Evolutionary conservation across 2,113 vertebrate genomes (phyloP), one percentile per base, ranked within the genome.

Genomic region (Micromys minutus): DNA sequence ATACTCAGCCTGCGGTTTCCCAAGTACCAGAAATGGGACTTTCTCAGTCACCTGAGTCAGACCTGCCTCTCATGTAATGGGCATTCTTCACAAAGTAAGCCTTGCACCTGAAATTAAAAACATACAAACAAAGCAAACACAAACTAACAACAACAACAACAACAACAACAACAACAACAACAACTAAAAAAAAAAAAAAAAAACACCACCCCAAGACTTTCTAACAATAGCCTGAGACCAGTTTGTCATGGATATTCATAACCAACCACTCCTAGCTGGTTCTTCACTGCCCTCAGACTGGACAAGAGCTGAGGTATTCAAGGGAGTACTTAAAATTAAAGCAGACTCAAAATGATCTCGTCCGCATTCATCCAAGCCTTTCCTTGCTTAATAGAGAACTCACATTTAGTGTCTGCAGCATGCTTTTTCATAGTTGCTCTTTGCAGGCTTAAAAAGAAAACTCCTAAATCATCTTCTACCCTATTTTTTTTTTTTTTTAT

Each of bases 401-500:
- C 72, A 17, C 42, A 65, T 87, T 92, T 80, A 57, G 47, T 85
- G 55, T 91, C 17, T 42, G 24, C 89, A 75, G 45, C n/a, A 47
- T 83, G 61, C 15, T 76, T 11, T 89, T 91, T 80, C 86, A 67
- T 50, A 93, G 0, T 71, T 94, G 8, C 36, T 50, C 11, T 90
- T 90, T 87, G 47, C 45, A 52, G 34, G 19, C 61, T 61, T 47
- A 47, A 89, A 50, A 63, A 47, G 26, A 15, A 77, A 45, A 31
- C n/a, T 87, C 94, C 86, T 69, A 93, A 94, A 84, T 85, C 34
- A 95, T 74, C 57, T 90, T 39, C 45, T 95, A 3, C 65, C 31
- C 91, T 90, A 22, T 63, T 87, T 84, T 91, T 87, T 93, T 79
- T 52, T 97, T n/a, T 36, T 59, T 59, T 59, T 12, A 89, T 75